Conservation (phyloP, 2,797 vertebrate species). For the Acridotheres tristis region DNA sequence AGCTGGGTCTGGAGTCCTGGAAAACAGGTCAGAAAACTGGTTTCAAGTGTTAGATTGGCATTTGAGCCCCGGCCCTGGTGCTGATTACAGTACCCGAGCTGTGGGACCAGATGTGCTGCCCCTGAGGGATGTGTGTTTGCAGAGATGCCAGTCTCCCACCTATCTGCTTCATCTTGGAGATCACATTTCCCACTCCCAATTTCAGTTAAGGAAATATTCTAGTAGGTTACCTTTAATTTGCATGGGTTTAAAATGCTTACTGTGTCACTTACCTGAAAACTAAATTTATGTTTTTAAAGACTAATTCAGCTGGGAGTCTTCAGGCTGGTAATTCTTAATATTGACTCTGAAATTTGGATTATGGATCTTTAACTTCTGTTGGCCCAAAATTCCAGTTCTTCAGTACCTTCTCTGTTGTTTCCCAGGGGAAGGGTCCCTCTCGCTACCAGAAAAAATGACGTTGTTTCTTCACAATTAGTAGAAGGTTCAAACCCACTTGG, state of each 20-base stretch:
- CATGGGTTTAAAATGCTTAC: not conserved
- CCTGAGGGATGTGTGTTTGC: not conserved
- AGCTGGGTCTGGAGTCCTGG: not conserved
- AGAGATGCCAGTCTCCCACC: not conserved
- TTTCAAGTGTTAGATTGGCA: not conserved
- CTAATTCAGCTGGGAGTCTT: not conserved
- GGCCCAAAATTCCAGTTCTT: not conserved
- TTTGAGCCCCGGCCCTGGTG: not conserved
- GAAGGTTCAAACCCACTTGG: not conserved
- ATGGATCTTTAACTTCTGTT: not conserved
- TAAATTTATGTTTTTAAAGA: not conserved
- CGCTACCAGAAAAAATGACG: not conserved
- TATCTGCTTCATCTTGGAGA: not conserved
- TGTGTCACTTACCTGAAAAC: not conserved
- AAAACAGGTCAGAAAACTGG: not conserved
- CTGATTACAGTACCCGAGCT: not conserved
- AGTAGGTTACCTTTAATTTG: not conserved
- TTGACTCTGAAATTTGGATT: not conserved
- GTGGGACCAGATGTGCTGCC: not conserved
- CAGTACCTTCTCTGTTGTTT: not conserved
- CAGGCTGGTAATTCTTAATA: not conserved
- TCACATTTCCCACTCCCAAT: not conserved
- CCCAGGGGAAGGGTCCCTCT: not conserved
- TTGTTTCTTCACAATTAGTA: not conserved
- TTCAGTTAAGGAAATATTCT: not conserved